Evolutionary conservation across 37 sponge, comb jelly and placozoan species (phyloP).

Genomic region (Petrosia ficiformis): DNA sequence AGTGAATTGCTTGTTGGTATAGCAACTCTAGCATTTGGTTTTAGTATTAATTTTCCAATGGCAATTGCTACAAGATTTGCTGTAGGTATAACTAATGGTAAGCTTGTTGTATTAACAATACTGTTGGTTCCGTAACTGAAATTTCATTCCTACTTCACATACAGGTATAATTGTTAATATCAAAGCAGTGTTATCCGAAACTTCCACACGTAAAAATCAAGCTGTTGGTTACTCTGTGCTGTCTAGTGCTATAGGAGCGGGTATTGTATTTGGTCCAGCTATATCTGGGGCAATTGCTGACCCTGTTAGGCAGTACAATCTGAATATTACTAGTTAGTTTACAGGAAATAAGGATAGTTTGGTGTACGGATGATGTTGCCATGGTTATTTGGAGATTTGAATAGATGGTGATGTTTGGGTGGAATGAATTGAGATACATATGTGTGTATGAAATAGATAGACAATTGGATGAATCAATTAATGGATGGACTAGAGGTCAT

Average conservation of each 20-base stretch:
- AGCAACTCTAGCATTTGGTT: constrained; percentile 50
- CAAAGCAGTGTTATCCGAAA: constrained; percentile 78
- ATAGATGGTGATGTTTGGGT: neutral
- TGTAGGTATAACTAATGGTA: constrained; percentile 70
- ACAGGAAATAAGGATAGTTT: neutral
- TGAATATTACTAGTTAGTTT: constrained; percentile 41
- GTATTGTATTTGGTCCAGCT: constrained; percentile 69
- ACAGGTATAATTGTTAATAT: constrained; percentile 57
- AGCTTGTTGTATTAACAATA: neutral
- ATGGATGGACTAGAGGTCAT: neutral
- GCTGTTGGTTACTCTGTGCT: constrained; percentile 56
- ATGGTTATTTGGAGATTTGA: neutral
- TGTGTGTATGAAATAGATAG: neutral
- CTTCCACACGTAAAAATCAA: constrained; percentile 60
- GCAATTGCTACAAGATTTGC: constrained; percentile 66
- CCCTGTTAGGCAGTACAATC: constrained; percentile 73
- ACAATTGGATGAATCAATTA: too few relatives aligned
- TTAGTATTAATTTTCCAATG: constrained; percentile 65
- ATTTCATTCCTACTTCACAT: neutral
- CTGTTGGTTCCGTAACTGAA: neutral
- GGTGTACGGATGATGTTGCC: neutral
- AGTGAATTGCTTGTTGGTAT: constrained; percentile 38
- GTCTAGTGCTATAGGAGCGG: constrained; percentile 38
- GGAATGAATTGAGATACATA: neutral
- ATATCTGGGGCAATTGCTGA: constrained; percentile 60